A percentile compares a stretch with the other conserved stretches of the same genome.
phyloP scores from a whole-genome alignment of 2,888 invertebrate genomes.

The Lasioglossum morio region DNA sequence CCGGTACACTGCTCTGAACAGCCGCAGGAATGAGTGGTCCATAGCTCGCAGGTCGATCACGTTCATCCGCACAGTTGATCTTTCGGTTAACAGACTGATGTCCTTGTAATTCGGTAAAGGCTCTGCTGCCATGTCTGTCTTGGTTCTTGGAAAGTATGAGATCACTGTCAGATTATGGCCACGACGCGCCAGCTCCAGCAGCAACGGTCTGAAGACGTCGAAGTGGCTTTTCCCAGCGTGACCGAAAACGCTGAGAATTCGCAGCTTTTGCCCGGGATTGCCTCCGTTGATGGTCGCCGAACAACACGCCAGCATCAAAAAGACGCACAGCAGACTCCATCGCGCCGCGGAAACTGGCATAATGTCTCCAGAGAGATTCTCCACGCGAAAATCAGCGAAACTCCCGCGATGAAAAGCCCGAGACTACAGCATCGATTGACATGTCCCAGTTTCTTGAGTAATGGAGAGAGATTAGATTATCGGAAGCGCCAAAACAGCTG shows the following conservation, averaged over 20 bases:
- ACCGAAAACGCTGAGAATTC: constrained; percentile 88
- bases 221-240: constrained; percentile 90
- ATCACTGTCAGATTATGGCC: constrained; percentile 90
- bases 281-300: background rate
- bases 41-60: constrained; percentile 62
- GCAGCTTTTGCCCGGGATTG: constrained; percentile 61
- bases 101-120: constrained; percentile 87
- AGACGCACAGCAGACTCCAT: background rate
- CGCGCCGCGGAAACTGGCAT: background rate
- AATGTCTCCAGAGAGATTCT: too few relatives aligned
- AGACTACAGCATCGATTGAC: background rate
- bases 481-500: too few relatives aligned
- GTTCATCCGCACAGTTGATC: constrained; percentile 72
- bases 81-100: constrained; percentile 85
- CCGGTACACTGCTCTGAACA: constrained; percentile 34
- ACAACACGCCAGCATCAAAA: background rate
- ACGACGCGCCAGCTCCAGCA: constrained; percentile 87
- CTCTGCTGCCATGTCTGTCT: constrained; percentile 77
- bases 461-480: background rate
- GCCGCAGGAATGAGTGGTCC: background rate
- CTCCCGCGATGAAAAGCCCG: background rate
- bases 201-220: constrained; percentile 87
- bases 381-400: background rate
- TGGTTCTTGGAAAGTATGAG: constrained; percentile 86
- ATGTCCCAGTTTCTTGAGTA: background rate